phyloP scores from a whole-genome alignment of 64 coral and sea anemone genomes.

The Cladopsammia gracilis region DNA sequence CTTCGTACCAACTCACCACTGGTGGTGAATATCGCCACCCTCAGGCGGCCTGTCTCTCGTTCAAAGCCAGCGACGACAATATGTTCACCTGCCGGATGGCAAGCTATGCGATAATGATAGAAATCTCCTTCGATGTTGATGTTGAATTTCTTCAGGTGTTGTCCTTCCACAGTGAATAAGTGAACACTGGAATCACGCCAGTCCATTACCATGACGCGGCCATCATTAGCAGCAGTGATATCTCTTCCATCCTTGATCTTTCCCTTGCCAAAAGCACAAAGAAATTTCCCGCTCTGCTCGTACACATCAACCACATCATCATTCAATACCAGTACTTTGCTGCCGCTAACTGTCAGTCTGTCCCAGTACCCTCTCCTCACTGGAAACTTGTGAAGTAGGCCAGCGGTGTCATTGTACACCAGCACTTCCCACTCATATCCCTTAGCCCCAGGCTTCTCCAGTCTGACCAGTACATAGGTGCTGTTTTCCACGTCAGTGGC shows the following conservation, averaged over 20 bases:
- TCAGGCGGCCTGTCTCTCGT: background rate
- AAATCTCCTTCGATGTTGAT: background rate
- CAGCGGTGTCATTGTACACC: background rate
- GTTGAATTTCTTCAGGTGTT: background rate
- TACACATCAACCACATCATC: too few relatives aligned
- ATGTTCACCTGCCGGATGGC: background rate
- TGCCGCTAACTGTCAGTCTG: slow-evolving; percentile 8
- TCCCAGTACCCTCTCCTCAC: background rate
- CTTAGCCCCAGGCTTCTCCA: background rate
- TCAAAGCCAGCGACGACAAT: background rate
- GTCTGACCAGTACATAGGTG: background rate
- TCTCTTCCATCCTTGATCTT: background rate
- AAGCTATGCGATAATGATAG: background rate
- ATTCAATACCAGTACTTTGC: slow-evolving; percentile 41
- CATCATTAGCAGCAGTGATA: slow-evolving; percentile 38
- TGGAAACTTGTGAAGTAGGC: slow-evolving; percentile 8
- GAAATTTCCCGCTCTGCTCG: background rate
- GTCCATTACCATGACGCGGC: slow-evolving; percentile 44
- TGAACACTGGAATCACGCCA: background rate
- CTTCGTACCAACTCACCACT: background rate
- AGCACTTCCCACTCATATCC: background rate
- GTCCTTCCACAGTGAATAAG: slow-evolving; percentile 21
- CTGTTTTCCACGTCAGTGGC: slow-evolving; percentile 10
- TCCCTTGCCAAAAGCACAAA: slow-evolving; percentile 2
- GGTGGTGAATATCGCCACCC: slow-evolving; percentile 9